These are phyloP conservation scores for Anthoscopus minutus DNA, from an alignment of 2,113 vertebrate species.

Conservation along the genomic window DNA sequence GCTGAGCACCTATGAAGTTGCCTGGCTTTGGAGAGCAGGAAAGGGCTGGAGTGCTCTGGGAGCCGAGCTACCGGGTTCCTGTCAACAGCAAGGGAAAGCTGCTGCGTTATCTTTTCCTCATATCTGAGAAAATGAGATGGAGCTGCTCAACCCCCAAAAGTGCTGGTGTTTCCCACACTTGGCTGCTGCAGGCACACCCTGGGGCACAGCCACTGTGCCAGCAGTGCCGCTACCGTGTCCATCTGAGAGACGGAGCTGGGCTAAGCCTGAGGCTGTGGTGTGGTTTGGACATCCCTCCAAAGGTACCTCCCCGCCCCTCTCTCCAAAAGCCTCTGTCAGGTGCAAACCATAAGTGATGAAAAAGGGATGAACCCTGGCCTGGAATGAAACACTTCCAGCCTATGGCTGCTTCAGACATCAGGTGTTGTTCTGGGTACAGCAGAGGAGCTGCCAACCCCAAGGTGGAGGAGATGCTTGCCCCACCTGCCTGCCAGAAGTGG, in stretches of 20 bases:
- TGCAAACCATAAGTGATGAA: background rate
- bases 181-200: background rate
- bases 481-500: background rate
- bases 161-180: background rate
- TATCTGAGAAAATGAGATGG: background rate
- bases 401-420: background rate
- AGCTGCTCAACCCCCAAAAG: background rate
- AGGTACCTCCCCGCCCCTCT: background rate
- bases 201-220: background rate
- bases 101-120: background rate
- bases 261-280: fast-evolving
- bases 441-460: background rate
- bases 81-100: fast-evolving
- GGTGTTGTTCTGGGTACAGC: background rate
- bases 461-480: fast-evolving
- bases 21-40: background rate
- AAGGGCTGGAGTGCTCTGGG: background rate
- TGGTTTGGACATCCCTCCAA: background rate
- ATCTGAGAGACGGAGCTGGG: background rate
- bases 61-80: fast-evolving
- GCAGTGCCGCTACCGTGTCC: fast-evolving
- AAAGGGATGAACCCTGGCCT: background rate
- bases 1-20: background rate
- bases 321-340: background rate
- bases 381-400: background rate